These are phyloP conservation scores for Champsocephalus gunnari DNA, from an alignment of 2,797 vertebrate genomes.

Conservation along the genomic window DNA sequence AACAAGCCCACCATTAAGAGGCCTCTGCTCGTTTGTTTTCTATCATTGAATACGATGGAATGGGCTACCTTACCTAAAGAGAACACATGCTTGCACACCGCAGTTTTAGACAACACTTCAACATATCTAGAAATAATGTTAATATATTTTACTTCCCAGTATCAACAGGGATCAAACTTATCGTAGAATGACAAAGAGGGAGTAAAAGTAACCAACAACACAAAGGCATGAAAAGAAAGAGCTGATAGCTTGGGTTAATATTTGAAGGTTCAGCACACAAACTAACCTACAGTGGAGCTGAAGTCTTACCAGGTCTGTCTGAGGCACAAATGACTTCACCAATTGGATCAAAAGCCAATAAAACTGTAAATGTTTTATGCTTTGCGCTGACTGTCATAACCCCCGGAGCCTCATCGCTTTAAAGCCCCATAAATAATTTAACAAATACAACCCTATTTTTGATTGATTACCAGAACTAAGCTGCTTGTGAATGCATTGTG, in stretches of 20 bases:
- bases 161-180: conserved; percentile 46
- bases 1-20: conserved; percentile 19
- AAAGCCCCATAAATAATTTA: neutral
- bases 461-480: conserved; percentile 3
- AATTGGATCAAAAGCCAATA: conserved; percentile 1
- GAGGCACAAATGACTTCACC: conserved; percentile 20
- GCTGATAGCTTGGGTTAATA: conserved; percentile 86
- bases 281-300: conserved; percentile 58
- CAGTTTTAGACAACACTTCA: neutral
- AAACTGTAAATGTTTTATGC: neutral
- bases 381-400: rapidly evolving
- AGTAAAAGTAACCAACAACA: conserved; percentile 59
- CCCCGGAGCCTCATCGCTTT: neutral
- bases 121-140: neutral
- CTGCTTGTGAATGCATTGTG: conserved; percentile 11
- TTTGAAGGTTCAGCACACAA: conserved; percentile 83
- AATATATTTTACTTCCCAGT: conserved; percentile 15
- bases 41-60: neutral
- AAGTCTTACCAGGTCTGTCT: conserved; percentile 21
- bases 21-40: conserved; percentile 3
- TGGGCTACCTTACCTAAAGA: neutral
- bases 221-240: conserved; percentile 69
- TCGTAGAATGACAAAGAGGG: conserved; percentile 35
- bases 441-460: neutral
- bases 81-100: neutral